Evolutionary conservation across 92 coral and sea anemone genomes (phyloP).

Genomic region (Epizoanthus illoricatus): DNA sequence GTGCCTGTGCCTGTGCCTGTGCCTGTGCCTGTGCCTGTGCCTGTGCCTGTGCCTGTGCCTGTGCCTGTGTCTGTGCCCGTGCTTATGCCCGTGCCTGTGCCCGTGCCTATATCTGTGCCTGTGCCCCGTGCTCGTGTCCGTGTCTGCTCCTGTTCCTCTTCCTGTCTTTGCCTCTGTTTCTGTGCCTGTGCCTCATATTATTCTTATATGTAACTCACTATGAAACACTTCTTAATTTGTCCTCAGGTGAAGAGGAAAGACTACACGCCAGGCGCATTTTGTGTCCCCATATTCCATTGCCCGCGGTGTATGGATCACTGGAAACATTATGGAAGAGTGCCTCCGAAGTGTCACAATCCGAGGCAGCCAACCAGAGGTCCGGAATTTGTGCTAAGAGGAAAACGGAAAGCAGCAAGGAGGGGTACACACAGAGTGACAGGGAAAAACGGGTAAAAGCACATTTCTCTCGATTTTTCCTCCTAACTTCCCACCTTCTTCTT

Average conservation of each 20-base stretch:
- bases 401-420: constrained; percentile 19
- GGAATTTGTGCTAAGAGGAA: constrained; percentile 54
- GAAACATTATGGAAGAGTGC: constrained; percentile 69
- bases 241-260: constrained; percentile 67
- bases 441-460: constrained; percentile 12
- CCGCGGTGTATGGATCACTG: constrained; percentile 82
- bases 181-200: constrained; percentile 2
- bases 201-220: not conserved
- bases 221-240: not conserved
- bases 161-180: not conserved
- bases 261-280: constrained; percentile 78
- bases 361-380: constrained; percentile 80
- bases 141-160: too few species aligned
- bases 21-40: too few species aligned
- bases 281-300: constrained; percentile 95
- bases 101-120: too few species aligned
- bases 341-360: constrained; percentile 60
- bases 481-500: too few species aligned
- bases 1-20: too few species aligned
- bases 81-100: too few species aligned
- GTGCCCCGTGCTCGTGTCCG: too few species aligned
- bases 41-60: too few species aligned
- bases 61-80: too few species aligned
- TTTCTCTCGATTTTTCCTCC: too few species aligned
- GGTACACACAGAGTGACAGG: constrained; percentile 23